These are phyloP conservation scores for Canis aureus DNA, from an alignment of 2,113 vertebrate species.

Conservation along the genomic window DNA sequence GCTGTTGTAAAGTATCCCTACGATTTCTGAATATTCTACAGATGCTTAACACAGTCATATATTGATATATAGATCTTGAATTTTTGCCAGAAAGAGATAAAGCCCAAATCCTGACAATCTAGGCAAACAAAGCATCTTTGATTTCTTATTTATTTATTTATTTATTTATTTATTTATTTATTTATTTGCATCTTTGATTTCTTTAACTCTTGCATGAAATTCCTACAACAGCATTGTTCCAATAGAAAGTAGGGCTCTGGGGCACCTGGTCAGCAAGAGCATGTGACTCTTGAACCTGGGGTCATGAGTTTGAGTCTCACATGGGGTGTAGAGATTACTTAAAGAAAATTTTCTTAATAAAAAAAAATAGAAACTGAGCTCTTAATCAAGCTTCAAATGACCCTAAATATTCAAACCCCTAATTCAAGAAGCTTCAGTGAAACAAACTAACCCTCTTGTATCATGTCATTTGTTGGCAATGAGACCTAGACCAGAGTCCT, in stretches of 20 bases:
- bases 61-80: constrained; percentile 65
- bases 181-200: constrained; percentile 60
- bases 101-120: constrained; percentile 57
- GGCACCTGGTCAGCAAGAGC: background rate
- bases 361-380: background rate
- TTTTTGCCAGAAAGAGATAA: constrained; percentile 69
- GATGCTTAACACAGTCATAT: constrained; percentile 69
- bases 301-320: background rate
- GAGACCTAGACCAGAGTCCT: constrained; percentile 50
- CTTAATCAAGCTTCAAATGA: background rate
- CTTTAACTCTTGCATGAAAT: constrained; percentile 63
- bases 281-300: background rate
- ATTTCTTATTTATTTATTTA: constrained; percentile 45
- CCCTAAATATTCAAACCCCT: background rate
- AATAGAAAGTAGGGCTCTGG: constrained; percentile 50
- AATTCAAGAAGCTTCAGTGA: constrained; percentile 55
- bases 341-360: background rate
- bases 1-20: constrained; percentile 33
- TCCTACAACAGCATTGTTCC: constrained; percentile 6
- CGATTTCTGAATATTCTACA: constrained; percentile 73
- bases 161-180: too few species aligned
- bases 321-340: background rate
- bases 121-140: constrained; percentile 35
- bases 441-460: background rate
- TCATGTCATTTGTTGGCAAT: background rate